Evolutionary conservation across 2,888 invertebrate species (phyloP).

Genomic region (Limenitis camilla): DNA sequence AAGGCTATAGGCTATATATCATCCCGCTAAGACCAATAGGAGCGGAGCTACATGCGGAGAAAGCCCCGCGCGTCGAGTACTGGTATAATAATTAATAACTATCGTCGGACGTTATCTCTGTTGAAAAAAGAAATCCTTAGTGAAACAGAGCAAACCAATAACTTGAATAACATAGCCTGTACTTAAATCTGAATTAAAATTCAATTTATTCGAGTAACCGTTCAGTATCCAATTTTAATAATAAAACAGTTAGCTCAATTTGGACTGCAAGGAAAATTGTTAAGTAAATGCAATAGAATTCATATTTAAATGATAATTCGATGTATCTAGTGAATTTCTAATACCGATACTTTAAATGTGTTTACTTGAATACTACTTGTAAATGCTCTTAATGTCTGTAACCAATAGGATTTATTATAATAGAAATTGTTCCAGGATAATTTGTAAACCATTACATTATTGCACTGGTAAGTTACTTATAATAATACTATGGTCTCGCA

Average conservation of each 20-base stretch:
- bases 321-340: conserved; percentile 45
- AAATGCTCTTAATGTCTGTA: background rate
- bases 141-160: background rate
- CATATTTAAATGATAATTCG: conserved; percentile 62
- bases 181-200: conserved; percentile 6
- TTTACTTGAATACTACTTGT: conserved; percentile 4
- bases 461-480: too few species aligned
- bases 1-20: too few species aligned
- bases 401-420: background rate
- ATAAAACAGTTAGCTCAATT: conserved; percentile 45
- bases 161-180: background rate
- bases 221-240: conserved; percentile 33
- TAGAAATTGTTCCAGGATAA: background rate
- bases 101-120: too few species aligned
- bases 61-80: too few species aligned
- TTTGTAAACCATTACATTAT: background rate
- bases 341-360: conserved; percentile 30
- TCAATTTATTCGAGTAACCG: conserved; percentile 17
- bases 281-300: conserved; percentile 59
- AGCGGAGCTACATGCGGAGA: too few species aligned
- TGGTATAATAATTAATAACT: too few species aligned
- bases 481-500: too few species aligned
- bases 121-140: too few species aligned
- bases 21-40: too few species aligned
- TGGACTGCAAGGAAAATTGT: conserved; percentile 36